Evolutionary conservation across 2,113 vertebrate genomes (phyloP).

Genomic region (Hippocampus mohnikei): DNA sequence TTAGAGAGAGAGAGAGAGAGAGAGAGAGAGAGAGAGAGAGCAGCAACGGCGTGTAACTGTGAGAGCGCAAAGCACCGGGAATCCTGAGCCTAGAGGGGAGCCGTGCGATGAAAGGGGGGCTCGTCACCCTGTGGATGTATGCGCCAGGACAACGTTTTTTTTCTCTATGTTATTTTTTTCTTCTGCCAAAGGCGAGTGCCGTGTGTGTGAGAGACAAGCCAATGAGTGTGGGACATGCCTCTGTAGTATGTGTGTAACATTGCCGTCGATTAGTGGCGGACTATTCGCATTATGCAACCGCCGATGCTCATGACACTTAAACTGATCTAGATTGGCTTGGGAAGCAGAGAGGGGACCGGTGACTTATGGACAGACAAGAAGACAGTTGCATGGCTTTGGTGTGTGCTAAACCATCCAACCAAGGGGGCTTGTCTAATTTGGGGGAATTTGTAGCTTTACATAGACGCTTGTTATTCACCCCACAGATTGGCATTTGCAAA

Average conservation of each 20-base stretch:
- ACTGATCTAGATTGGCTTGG: conserved; percentile 50
- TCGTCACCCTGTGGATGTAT: conserved; percentile 62
- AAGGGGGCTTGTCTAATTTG: conserved; percentile 43
- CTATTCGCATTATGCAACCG: conserved; percentile 62
- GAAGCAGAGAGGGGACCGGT: conserved; percentile 25
- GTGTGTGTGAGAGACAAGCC: conserved; percentile 36
- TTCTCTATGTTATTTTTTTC: not conserved
- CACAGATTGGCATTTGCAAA: conserved; percentile 56
- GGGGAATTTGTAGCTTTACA: conserved; percentile 44
- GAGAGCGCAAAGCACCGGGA: conserved; percentile 55
- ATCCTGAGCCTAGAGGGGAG: conserved; percentile 57
- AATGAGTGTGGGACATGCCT: conserved; percentile 32
- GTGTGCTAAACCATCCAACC: conserved; percentile 38
- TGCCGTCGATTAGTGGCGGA: conserved; percentile 55
- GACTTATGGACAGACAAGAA: conserved; percentile 45
- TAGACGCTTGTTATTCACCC: not conserved
- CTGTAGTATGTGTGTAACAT: conserved; percentile 37
- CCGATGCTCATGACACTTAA: conserved; percentile 60
- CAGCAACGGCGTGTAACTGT: conserved; percentile 49
- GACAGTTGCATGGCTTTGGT: conserved; percentile 35
- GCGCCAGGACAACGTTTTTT: conserved; percentile 49
- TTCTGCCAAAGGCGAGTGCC: conserved; percentile 30
- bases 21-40: conserved; percentile 15
- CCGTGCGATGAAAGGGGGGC: conserved; percentile 54
- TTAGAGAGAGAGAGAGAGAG: conserved; percentile 13